These are phyloP conservation scores for Scaptomyza cyrtandrae DNA, from an alignment of 2,888 invertebrate genomes.

Conservation along the genomic window DNA sequence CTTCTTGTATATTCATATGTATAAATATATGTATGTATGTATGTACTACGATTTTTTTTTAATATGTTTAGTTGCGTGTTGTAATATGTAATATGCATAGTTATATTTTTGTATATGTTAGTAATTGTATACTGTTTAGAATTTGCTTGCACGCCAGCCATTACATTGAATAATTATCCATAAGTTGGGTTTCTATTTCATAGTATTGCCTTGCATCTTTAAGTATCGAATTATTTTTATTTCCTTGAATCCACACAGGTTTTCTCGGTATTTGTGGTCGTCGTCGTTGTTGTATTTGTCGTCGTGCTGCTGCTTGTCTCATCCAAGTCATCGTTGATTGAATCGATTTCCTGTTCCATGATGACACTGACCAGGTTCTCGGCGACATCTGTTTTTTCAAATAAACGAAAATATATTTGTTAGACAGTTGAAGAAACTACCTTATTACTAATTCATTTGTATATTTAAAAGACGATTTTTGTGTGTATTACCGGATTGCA, in stretches of 20 bases:
- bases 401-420: slow-evolving; percentile 45
- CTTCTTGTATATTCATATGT: slow-evolving; percentile 41
- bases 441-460: neutral
- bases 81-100: slow-evolving; percentile 40
- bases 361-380: slow-evolving; percentile 95
- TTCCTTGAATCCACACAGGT: slow-evolving; percentile 65
- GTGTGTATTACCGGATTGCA: slow-evolving; percentile 59
- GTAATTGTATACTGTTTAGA: slow-evolving; percentile 61
- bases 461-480: slow-evolving; percentile 27
- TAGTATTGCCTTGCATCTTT: slow-evolving; percentile 48
- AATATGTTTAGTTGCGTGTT: slow-evolving; percentile 51
- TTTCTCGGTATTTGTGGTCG: slow-evolving; percentile 65
- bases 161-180: slow-evolving; percentile 22
- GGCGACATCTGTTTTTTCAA: slow-evolving; percentile 87
- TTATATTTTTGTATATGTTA: slow-evolving; percentile 49
- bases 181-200: slow-evolving; percentile 48
- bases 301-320: slow-evolving; percentile 66
- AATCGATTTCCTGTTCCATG: slow-evolving; percentile 89
- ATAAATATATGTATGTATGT: slow-evolving; percentile 60
- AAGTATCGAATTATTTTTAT: slow-evolving; percentile 37
- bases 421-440: neutral
- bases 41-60: slow-evolving; percentile 49
- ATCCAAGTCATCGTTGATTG: slow-evolving; percentile 66
- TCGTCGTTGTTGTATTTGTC: slow-evolving; percentile 67
- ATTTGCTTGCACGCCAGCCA: slow-evolving; percentile 47